Evolutionary conservation across 2,888 invertebrate species (phyloP).

Genomic region (Cantharis rustica): DNA sequence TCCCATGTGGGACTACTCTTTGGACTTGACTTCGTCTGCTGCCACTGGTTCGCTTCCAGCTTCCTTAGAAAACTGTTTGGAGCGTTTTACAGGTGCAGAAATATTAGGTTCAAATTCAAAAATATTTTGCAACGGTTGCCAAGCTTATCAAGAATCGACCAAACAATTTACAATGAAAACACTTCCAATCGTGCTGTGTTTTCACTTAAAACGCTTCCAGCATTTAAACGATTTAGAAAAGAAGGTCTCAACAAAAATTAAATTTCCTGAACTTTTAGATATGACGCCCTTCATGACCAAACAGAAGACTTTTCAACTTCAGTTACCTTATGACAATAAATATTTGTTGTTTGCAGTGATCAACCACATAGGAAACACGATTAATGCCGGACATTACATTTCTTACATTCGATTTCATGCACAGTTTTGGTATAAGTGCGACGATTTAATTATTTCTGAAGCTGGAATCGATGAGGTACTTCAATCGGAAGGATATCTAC

Average conservation of each 20-base stretch:
- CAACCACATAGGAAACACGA: constrained; percentile 85
- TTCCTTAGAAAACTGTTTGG: constrained; percentile 86
- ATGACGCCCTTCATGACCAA: constrained; percentile 94
- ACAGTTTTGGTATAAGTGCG: constrained; percentile 95
- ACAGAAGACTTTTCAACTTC: constrained; percentile 33
- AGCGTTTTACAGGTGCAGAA: constrained; percentile 91
- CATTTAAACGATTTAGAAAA: constrained; percentile 82
- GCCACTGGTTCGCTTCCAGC: constrained; percentile 66
- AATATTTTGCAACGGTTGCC: constrained; percentile 91
- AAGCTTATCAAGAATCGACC: constrained; percentile 89
- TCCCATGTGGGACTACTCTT: constrained; percentile 96
- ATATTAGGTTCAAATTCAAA: constrained; percentile 89
- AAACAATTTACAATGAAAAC: constrained; percentile 96
- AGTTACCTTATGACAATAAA: constrained; percentile 68
- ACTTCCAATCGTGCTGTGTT: constrained; percentile 93
- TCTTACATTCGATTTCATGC: constrained; percentile 92
- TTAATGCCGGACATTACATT: constrained; percentile 95
- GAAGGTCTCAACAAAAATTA: constrained; percentile 91
- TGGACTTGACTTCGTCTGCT: constrained; percentile 78
- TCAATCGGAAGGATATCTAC: constrained; percentile 93
- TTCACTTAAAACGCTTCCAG: constrained; percentile 95
- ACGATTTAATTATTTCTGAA: constrained; percentile 91
- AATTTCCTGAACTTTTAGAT: constrained; percentile 93
- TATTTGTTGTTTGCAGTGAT: constrained; percentile 97
- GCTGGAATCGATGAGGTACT: constrained; percentile 90